phyloP scores from a whole-genome alignment of 2,888 invertebrate species.

The Heliconius hortense region DNA sequence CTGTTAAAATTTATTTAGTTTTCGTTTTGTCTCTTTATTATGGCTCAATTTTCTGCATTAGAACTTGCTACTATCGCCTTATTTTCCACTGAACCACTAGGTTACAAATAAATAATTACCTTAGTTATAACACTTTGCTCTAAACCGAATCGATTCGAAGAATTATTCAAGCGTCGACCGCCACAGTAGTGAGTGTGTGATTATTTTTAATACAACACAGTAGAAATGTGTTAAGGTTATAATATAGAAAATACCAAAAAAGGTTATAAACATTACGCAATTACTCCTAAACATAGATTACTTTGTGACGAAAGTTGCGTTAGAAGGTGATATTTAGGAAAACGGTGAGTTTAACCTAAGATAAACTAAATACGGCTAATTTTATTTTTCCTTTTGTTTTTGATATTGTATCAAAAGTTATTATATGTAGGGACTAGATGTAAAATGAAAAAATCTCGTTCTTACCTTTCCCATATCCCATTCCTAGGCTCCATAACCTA shows the following conservation, averaged over 20 bases:
- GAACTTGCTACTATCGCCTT: background rate
- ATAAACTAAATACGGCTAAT: background rate
- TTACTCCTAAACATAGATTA: background rate
- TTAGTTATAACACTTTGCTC: background rate
- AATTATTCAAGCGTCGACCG: conserved; percentile 26
- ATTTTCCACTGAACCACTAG: background rate
- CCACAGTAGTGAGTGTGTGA: conserved; percentile 20
- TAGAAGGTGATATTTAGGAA: background rate
- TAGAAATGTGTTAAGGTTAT: conserved; percentile 12
- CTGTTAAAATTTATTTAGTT: too few relatives aligned
- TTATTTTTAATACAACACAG: conserved; percentile 13
- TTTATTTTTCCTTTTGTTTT: background rate
- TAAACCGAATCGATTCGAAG: background rate
- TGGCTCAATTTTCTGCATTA: background rate
- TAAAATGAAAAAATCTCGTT: background rate
- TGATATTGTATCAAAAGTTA: background rate
- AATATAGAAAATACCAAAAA: background rate
- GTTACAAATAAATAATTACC: background rate
- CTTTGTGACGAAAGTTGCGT: background rate
- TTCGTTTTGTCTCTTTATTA: too few relatives aligned
- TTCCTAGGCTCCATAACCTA: background rate
- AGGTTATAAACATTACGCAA: background rate
- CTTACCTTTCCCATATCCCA: background rate
- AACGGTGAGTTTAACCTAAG: background rate
- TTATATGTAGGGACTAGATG: too few relatives aligned